phyloP scores from a whole-genome alignment of 2,888 invertebrate genomes.

The Epinotia bilunana region DNA sequence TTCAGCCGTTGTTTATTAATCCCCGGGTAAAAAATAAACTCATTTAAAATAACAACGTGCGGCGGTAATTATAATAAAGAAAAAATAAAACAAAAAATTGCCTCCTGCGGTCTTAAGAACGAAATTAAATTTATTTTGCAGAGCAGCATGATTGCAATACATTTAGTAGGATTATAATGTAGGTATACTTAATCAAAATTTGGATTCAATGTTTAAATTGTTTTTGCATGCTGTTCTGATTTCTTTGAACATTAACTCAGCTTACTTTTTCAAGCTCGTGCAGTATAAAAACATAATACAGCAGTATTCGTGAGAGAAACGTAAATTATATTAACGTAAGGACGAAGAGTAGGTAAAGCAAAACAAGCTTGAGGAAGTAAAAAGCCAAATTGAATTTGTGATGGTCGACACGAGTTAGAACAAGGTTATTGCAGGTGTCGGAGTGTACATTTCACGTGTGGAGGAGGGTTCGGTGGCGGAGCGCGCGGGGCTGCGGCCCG shows the following conservation, averaged over 20 bases:
- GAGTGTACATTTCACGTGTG: constrained; percentile 96
- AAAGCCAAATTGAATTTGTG: neutral
- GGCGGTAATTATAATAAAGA: neutral
- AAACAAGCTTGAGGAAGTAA: neutral
- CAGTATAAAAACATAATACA: neutral
- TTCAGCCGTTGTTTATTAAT: constrained; percentile 40
- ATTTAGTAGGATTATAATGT: constrained; percentile 4
- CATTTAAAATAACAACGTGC: neutral
- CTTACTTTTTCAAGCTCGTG: constrained; percentile 5
- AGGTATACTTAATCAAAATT: constrained; percentile 2
- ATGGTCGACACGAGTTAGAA: constrained; percentile 43
- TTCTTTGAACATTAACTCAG: constrained; percentile 15
- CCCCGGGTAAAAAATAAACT: constrained; percentile 14
- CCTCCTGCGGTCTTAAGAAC: constrained; percentile 10
- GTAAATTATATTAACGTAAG: neutral
- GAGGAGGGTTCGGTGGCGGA: constrained; percentile 96
- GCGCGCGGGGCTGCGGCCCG: constrained; percentile 93
- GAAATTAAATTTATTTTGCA: constrained; percentile 4
- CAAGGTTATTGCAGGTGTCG: constrained; percentile 87
- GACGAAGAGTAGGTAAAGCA: constrained; percentile 3
- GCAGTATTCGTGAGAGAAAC: neutral
- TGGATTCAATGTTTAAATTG: neutral
- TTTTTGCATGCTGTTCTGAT: constrained; percentile 35
- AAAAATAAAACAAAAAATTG: neutral
- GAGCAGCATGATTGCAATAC: constrained; percentile 20